Base-by-base conservation (phyloP, 2,797 vertebrate species). In the Chaenodraco wilsoni region DNA sequence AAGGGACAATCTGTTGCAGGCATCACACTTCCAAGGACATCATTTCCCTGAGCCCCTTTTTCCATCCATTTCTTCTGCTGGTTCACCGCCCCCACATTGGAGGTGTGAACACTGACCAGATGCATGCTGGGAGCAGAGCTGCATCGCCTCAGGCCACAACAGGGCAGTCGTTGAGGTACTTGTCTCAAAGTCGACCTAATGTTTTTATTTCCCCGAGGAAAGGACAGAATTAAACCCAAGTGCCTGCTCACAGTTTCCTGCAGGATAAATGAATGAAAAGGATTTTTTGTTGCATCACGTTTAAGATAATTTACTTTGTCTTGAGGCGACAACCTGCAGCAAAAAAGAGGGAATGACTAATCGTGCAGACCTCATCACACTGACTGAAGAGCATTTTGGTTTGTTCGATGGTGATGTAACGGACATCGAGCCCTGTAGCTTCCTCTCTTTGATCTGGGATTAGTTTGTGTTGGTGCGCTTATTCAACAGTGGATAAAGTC, bases 121-220 rank as follows among this genome's bases (percentile, higher is more conserved):
- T 71, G 71, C 74, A 78, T 65, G 74, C 75, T 78, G 74, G 70
- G 74, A 81, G 67, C 37, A 31, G 62, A 40, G 31, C 55, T 48
- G 72, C 55, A 33, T 41, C 9, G 31, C 69, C 16, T 11, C n/a
- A 15, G 79, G 70, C 60, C 37, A 41, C 69, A 48, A 37, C 8
- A 37, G 33, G 33, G 33, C 33, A 37, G 33, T 37, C 33, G 33
- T 37, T 37, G 9, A 54, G 9, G 31, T 14, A 41, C 52, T 31
- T 21, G 66, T 66, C 31, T 69, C 45, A 3, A 37, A 23, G 17
- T 12, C 37, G 59, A 54, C 51, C 56, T 16, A 48, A 63, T 74
- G 67, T 59, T 55, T 55, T 65, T 46, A 9, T 51, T 61, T 59
- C 43, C 52, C 58, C 17, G 27, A 54, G 70, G 52, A 60, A 8